These are phyloP conservation scores for Nasua narica DNA, from an alignment of 2,797 vertebrate species.

Conservation along the genomic window DNA sequence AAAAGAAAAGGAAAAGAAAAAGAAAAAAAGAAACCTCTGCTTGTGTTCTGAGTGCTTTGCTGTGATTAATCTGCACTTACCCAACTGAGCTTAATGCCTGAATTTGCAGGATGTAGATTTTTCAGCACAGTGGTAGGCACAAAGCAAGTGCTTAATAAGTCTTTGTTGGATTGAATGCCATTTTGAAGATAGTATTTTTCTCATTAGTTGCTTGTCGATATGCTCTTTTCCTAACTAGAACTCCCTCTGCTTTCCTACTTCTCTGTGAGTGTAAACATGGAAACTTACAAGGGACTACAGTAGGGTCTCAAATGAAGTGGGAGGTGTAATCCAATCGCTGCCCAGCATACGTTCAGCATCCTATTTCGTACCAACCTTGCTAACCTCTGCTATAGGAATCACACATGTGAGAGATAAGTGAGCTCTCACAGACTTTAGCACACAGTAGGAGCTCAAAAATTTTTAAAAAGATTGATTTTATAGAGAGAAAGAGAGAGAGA, in stretches of 20 bases:
- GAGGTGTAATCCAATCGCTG: not conserved
- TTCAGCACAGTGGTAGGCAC: slow-evolving; percentile 32
- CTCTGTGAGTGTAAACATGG: not conserved
- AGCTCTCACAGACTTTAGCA: not conserved
- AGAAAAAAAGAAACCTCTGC: not conserved
- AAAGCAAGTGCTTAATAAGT: slow-evolving; percentile 46
- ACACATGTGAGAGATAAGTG: not conserved
- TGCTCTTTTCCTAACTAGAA: slow-evolving; percentile 8
- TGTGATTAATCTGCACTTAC: slow-evolving; percentile 17
- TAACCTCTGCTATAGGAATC: not conserved
- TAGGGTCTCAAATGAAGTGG: not conserved
- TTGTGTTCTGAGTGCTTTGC: slow-evolving; percentile 48
- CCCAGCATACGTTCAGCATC: not conserved
- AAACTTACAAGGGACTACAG: not conserved
- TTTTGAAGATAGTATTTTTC: slow-evolving; percentile 53
- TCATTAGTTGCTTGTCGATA: slow-evolving; percentile 62
- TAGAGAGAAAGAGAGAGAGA: not conserved
- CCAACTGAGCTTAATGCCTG: not conserved
- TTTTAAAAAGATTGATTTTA: not conserved
- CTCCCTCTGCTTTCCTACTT: slow-evolving; percentile 1
- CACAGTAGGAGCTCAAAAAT: not conserved
- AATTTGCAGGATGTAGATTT: slow-evolving; percentile 41
- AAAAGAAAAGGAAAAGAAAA: not conserved
- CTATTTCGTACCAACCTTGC: not conserved
- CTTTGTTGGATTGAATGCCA: slow-evolving; percentile 44